Evolutionary conservation across 2,113 vertebrate genomes (phyloP), one percentile per base, ranked within the genome.

Genomic region (Desmodus rotundus): DNA sequence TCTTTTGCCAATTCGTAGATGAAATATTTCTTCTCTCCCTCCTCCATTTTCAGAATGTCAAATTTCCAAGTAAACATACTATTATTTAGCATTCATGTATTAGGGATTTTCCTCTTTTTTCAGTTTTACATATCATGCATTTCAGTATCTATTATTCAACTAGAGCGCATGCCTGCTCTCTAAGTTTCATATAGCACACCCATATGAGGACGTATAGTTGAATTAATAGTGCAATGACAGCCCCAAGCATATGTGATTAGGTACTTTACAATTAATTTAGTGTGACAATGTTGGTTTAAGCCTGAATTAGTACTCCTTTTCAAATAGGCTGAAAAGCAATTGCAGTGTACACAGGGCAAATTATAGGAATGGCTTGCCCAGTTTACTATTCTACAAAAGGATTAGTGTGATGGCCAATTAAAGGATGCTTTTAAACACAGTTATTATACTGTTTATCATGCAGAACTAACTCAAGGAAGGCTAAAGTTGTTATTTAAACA

Each of bases 401-500:
- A 98, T 98, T 98, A 98, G 98, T 98, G 95, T 96, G 97, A 98
- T 97, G 88, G 77, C 96, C 98, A 99, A 98, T 98, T 98, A 98
- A 98, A 98, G 68, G 83, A 93, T 97, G 78, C 43, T 97, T 98
- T 98, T 97, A 97, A 98, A 83, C 96, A 74, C 94, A 93, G 95
- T 97, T 98, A 97, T 98, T 98, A 96, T 65, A 96, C 96, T 98
- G 82, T 96, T 98, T 97, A 96, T 97, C 97, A 97, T 98, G 97
- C 88, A 98, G 94, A 98, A 98, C 89, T 98, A 98, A 97, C 96
- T 97, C 93, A 81, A 82, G 20, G 95, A 97, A 98, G 97, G 98
- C 98, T 98, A 98, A 98, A 98, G 97, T 96, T 98, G 81, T 98
- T 98, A 98, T 98, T 98, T 98, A 98, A 98, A 98, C 95, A 97